Conservation (phyloP, 2,797 vertebrate species). For the Avahi laniger region DNA sequence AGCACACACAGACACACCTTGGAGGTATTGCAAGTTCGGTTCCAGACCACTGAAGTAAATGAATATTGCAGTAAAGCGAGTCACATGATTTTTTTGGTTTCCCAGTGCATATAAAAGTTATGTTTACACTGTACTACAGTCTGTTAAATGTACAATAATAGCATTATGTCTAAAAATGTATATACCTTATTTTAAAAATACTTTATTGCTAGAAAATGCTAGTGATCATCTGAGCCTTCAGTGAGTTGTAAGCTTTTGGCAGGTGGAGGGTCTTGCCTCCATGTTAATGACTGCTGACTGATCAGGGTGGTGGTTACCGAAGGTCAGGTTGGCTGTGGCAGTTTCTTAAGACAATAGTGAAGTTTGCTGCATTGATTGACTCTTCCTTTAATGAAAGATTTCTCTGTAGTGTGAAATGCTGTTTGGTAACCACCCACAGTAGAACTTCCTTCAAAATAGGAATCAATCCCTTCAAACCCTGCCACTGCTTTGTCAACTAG, state of each 20-base stretch:
- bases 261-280: neutral
- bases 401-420: neutral
- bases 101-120: neutral
- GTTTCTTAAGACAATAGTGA: neutral
- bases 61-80: neutral
- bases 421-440: neutral
- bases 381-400: neutral
- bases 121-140: neutral
- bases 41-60: neutral
- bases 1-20: neutral
- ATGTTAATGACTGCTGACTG: neutral
- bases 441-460: neutral
- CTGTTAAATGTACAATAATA: neutral
- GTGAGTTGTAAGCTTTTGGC: neutral
- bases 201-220: neutral
- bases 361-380: neutral
- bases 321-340: neutral
- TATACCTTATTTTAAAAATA: neutral
- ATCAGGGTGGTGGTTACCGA: neutral
- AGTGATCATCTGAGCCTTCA: neutral
- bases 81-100: neutral
- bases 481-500: neutral
- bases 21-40: neutral
- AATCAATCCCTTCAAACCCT: neutral
- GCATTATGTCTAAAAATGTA: neutral